Base-by-base conservation (phyloP, 2,888 invertebrate genomes). In the Epirrhoe tristata region DNA sequence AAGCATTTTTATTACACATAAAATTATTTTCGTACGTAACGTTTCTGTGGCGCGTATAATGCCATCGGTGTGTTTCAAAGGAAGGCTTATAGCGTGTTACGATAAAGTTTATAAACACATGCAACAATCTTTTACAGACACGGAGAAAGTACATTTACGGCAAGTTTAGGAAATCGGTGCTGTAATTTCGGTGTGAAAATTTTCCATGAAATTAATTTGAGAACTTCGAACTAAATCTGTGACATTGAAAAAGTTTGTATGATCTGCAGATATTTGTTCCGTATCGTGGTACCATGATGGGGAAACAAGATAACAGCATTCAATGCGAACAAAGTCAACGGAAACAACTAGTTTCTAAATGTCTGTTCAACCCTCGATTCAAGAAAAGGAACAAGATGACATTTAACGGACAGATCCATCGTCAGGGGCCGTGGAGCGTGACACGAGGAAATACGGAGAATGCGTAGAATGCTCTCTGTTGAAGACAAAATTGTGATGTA, bases 1-100 rank as follows among this genome's bases (percentile, higher is more conserved):
- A 86, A 87, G 87, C 82, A 77, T 83, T 88, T 88, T 88, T 88
- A 88, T 85, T 79, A 77, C 83, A 81, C 87, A 86, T 88, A 85
- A 88, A 88, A 86, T 86, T 88, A 88, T 88, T 87, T 88, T 87
- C 74, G 86, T 86, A 81, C 80, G 76, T 77, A 77, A 76, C 77
- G 70, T 72, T 75, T 78, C 79, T 78, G 77, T 74, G 73, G 73
- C 63, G 54, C 77, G 73, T 75, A 73, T 66, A 52, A 69, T 66
- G 48, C 36, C 36, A 51, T 56, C 55, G 63, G 58, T 56, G 14
- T 50, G 48, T 16, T 31, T 43, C 34, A 55, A 54, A 54, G 34
- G 17, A 46, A 8, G n/a, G 62, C 14, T 62, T 36, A 12, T 14
- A 48, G 48, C 54, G 55, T 46, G 52, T 52, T 62, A 36, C n/a